Base-by-base conservation (phyloP, 2,113 vertebrate genomes). In the Lontra canadensis region DNA sequence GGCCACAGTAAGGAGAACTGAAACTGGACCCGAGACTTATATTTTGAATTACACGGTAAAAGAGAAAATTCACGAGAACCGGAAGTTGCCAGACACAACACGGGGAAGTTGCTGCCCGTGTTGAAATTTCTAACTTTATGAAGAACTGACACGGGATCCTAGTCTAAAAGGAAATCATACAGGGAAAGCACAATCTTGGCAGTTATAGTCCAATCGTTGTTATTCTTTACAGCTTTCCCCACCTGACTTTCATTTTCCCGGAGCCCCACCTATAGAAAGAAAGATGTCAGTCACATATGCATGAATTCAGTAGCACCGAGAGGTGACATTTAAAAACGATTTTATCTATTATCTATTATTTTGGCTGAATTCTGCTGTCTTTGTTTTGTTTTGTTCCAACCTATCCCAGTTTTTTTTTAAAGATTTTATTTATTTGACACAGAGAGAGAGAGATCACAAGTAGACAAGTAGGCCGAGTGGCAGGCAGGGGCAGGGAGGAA, bases 301-400 rank as follows among this genome's bases (percentile, higher is more conserved):
- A 94, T 92, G 97, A 98, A 98, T 90, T 97, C 98, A 96, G 98
- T 97, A 97, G 94, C 97, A 97, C 76, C 94, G 67, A 94, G 95
- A 98, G 88, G 44, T 98, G 94, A 82, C 95, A 96, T 95, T 96
- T 93, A 92, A 97, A 96, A 97, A 98, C 94, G 96, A 95, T 74
- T 92, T 93, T 96, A 90, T 85, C 92, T 98, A 87, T 93, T 96
- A 91, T 85, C 92, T 57, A 23, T 71, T 88, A 81, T 95, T 97
- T 92, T 98, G 97, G 96, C 93, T 92, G 42, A 91, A 97, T 92
- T 98, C 95, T 96, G 98, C 61, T 88, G 44, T 44, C 82, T 97
- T 97, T 92, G 96, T 97, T 93, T 96, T 96, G 26, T 98, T 93
- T 96, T 95, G 17, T 98, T 96, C 90, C 97, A 95, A 98, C 86